phyloP scores from a whole-genome alignment of 2,888 invertebrate species.

The Phaedon cochleariae region DNA sequence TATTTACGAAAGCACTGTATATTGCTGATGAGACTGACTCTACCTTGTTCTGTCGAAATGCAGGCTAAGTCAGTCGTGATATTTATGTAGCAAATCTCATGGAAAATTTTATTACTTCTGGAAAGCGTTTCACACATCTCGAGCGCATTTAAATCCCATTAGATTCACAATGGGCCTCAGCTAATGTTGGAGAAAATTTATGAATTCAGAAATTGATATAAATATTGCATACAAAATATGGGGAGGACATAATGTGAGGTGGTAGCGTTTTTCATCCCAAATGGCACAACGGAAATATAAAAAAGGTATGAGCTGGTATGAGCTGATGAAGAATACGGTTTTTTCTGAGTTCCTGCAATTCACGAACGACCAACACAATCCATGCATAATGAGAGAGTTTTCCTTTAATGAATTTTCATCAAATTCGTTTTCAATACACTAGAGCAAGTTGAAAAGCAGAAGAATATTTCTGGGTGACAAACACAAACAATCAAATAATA shows the following conservation, averaged over 20 bases:
- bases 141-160: slow-evolving; percentile 36
- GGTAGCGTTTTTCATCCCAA: neutral
- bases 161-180: slow-evolving; percentile 21
- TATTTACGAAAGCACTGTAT: too few relatives aligned
- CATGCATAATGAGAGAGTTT: too few relatives aligned
- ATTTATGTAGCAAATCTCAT: slow-evolving; percentile 48
- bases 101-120: slow-evolving; percentile 48
- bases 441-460: too few relatives aligned
- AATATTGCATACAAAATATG: neutral
- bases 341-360: too few relatives aligned
- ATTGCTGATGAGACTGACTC: too few relatives aligned
- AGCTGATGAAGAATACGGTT: too few relatives aligned
- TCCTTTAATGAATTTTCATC: too few relatives aligned
- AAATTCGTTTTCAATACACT: too few relatives aligned
- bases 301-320: too few relatives aligned
- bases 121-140: slow-evolving; percentile 33
- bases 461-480: too few relatives aligned
- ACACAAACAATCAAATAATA: too few relatives aligned
- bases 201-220: neutral
- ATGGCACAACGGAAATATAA: neutral
- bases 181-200: neutral
- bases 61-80: slow-evolving; percentile 53
- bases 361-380: too few relatives aligned
- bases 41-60: slow-evolving; percentile 39
- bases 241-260: neutral